Base-by-base conservation (phyloP, 2,113 vertebrate genomes). In the Melanocharis versteri region DNA sequence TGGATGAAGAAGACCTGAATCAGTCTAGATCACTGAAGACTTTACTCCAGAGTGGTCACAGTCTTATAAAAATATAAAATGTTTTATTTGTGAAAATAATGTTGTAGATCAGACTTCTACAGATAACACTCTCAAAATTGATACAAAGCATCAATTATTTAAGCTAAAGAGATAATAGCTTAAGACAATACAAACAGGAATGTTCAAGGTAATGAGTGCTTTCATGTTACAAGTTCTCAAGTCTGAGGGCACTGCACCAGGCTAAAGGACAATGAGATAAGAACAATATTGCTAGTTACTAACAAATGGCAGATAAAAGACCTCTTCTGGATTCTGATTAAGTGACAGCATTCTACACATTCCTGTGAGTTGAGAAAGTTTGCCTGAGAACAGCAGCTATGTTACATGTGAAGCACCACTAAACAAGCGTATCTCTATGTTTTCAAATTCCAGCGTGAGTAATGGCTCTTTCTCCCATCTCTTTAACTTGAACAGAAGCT, bases 341-440 rank as follows among this genome's bases (percentile, higher is more conserved):
- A 99, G 98, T 98, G 98, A 98, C 98, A 98, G 98, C 98, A 99
- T 99, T 99, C 98, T 99, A 96, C 94, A 98, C 98, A 99, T 99
- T 99, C 99, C 98, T 98, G 98, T 91, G 97, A 98, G 98, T 98
- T 99, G 98, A 98, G 98, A 98, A 97, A 98, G 95, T 97, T 97
- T 93, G 96, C 91, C 96, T 72, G 71, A 97, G 96, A 97, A 96
- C 88, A 83, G 97, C 94, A 78, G 97, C 96, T 96, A 92, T 83
- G 94, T 89, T 97, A 91, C 96, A 95, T 62, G 94, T 61, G 96
- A 96, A 97, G 94, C 73, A 62, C 78, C 65, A 66, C 90, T 96
- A 92, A 98, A 97, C 94, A 98, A 97, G 97, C 88, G 50, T 97
- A 96, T 97, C 97, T 97, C 96, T 97, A 37, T 94, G 96, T 95